phyloP scores from a whole-genome alignment of 2,888 invertebrate species.

The Hirtodrosophila alboralis region DNA sequence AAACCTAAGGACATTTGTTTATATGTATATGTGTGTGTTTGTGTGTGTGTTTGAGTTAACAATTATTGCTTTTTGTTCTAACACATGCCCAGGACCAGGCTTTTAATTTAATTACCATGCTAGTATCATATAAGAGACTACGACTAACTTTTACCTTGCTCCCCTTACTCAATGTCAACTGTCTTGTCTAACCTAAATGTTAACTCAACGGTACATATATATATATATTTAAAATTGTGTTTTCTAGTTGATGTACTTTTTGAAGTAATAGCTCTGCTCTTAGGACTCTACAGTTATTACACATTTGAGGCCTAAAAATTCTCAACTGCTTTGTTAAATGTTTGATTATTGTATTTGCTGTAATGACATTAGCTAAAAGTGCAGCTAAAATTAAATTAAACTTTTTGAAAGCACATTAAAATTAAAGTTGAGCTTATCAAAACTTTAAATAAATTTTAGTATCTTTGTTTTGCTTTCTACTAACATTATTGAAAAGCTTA shows the following conservation, averaged over 20 bases:
- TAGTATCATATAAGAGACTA: conserved; percentile 50
- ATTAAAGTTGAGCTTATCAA: too few relatives aligned
- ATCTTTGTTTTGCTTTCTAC: too few relatives aligned
- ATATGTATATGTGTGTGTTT: conserved; percentile 5
- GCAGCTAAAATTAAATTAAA: neutral
- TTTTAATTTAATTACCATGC: conserved; percentile 63
- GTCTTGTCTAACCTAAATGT: conserved; percentile 60
- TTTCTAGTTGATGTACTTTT: conserved; percentile 14
- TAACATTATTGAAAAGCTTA: too few relatives aligned
- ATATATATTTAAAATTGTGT: conserved; percentile 42
- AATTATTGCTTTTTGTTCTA: conserved; percentile 69
- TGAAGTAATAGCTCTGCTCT: conserved; percentile 4
- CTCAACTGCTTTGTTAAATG: conserved; percentile 42
- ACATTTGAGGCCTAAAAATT: conserved; percentile 51
- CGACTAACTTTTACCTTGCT: conserved; percentile 39
- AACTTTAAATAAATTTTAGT: too few relatives aligned
- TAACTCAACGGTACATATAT: conserved; percentile 58
- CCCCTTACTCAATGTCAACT: conserved; percentile 14
- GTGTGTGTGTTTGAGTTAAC: conserved; percentile 36
- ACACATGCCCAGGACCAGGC: conserved; percentile 49
- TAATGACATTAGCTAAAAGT: conserved; percentile 21
- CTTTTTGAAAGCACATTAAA: too few relatives aligned
- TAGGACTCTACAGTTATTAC: conserved; percentile 42
- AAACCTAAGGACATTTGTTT: conserved; percentile 58
- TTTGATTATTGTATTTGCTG: conserved; percentile 10